Base-by-base conservation (phyloP, 2,888 invertebrate genomes). In the Meloe dianella region DNA sequence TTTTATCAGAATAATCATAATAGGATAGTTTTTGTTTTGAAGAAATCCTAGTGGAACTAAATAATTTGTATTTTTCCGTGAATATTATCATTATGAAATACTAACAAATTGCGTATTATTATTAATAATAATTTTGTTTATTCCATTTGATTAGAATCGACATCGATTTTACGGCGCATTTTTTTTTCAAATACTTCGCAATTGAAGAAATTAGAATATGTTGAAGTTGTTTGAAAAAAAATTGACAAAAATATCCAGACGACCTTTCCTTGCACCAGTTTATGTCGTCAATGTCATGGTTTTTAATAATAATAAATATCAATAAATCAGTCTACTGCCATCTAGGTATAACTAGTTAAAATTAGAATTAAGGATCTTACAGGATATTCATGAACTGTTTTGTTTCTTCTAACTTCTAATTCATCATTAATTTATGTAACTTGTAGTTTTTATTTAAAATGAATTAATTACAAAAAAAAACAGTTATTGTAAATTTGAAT, bases 261-360 rank as follows among this genome's bases (percentile, higher is more conserved):
- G 54, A 24, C 54, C 54, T 22, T 54, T 24, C 24, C 24, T 54
- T 54, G 54, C 12, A 24, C 54, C 54, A 54, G 14, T 54, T 54
- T 54, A 24, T 14, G 1, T 12, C 12, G 4, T 24, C 54, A 54
- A 54, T 54, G 54, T 54, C 54, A 54, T 24, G 54, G 22, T 24
- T 54, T 24, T 20, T 3, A 54, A 54, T 54, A 54, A 54, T 22
- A 47, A 47, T 22, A 24, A 24, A 54, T 24, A 14, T 24, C 0
- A 54, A 54, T 51, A 20, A 54, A 12, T 10, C 8, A 20, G 24
- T 24, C 22, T 14, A 24, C 10, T 54, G 54, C 22, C 54, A 54
- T 54, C 54, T 54, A 47, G 20, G 10, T 47, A 20, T 2, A 20
- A 9, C 20, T 17, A 20, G 24, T 12, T 12, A 12, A 14, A 54